Percentiles rank a stretch among this genome's conserved stretches.
Evolutionary conservation across 1,140 invertebrate species (phyloP).

Genomic region (Aphelenchoides fujianensis): DNA sequence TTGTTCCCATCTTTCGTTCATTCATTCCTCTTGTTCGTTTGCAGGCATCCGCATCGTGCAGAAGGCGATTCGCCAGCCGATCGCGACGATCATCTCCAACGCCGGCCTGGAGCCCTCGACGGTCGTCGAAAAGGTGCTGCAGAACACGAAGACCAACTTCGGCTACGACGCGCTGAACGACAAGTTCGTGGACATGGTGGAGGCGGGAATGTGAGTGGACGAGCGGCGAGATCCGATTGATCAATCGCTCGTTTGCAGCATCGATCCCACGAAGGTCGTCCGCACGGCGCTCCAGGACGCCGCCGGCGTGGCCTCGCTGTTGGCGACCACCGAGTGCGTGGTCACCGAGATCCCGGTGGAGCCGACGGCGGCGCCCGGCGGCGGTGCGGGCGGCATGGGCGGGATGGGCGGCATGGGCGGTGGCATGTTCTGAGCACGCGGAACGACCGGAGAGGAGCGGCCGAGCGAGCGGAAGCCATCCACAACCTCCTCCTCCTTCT

Average conservation of each 20-base stretch:
- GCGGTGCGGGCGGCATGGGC: slow-evolving; percentile 69
- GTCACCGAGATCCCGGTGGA: slow-evolving; percentile 91
- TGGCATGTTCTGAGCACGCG: slow-evolving; percentile 15
- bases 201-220: slow-evolving; percentile 96
- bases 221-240: too few relatives aligned
- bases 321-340: slow-evolving; percentile 94
- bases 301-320: slow-evolving; percentile 89
- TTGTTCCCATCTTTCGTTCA: slow-evolving; percentile 22
- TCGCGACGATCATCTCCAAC: slow-evolving; percentile 90
- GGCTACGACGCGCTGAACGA: slow-evolving; percentile 94
- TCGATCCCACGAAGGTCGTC: slow-evolving; percentile 98
- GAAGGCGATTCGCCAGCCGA: slow-evolving; percentile 86
- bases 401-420: slow-evolving; percentile 69
- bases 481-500: not conserved
- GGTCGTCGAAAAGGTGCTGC: slow-evolving; percentile 75
- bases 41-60: slow-evolving; percentile 83
- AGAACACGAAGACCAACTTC: slow-evolving; percentile 70
- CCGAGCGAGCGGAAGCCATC: too few relatives aligned
- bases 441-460: not conserved
- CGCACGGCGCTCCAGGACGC: slow-evolving; percentile 94
- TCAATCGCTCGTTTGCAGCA: too few relatives aligned
- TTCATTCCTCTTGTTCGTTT: slow-evolving; percentile 17
- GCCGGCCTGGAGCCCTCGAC: slow-evolving; percentile 86
- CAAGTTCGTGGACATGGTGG: slow-evolving; percentile 92
- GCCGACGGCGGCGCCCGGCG: slow-evolving; percentile 71